Evolutionary conservation across 2,888 invertebrate species (phyloP).

Genomic region (Alentia gelatinosa): DNA sequence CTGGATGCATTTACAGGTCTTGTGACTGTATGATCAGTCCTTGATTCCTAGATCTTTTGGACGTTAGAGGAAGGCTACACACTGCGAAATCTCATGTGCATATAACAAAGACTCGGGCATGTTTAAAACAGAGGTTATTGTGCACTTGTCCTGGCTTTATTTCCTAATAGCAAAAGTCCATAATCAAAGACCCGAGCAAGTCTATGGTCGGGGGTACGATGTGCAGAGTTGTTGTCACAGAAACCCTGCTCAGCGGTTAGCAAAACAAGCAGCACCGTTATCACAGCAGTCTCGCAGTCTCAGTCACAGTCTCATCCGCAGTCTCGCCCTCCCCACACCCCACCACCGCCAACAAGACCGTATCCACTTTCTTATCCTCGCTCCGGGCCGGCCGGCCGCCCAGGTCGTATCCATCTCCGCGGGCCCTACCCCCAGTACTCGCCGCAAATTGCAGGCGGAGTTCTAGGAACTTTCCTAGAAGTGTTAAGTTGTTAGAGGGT

Average conservation of each 20-base stretch:
- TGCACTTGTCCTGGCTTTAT: no score
- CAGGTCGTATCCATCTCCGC: not conserved
- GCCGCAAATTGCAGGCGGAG: not conserved
- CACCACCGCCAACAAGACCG: not conserved
- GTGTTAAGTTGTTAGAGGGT: not conserved
- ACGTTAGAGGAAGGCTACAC: no score
- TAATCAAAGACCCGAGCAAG: no score
- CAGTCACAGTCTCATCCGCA: not conserved
- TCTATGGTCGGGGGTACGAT: no score
- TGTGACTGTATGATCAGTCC: no score
- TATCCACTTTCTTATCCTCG: not conserved
- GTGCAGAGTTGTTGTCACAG: not conserved
- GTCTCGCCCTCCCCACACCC: not conserved
- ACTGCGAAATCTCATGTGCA: no score
- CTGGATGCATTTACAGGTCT: no score
- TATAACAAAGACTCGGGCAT: no score
- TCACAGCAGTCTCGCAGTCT: not conserved
- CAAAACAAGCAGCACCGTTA: not conserved
- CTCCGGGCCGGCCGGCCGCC: not conserved
- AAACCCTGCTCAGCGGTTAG: not conserved
- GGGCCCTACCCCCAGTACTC: not conserved
- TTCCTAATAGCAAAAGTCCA: no score
- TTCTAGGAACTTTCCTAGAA: not conserved
- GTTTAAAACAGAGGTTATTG: no score
- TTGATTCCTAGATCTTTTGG: no score